Conservation (phyloP, 2,797 vertebrate species). For the Smutsia gigantea region DNA sequence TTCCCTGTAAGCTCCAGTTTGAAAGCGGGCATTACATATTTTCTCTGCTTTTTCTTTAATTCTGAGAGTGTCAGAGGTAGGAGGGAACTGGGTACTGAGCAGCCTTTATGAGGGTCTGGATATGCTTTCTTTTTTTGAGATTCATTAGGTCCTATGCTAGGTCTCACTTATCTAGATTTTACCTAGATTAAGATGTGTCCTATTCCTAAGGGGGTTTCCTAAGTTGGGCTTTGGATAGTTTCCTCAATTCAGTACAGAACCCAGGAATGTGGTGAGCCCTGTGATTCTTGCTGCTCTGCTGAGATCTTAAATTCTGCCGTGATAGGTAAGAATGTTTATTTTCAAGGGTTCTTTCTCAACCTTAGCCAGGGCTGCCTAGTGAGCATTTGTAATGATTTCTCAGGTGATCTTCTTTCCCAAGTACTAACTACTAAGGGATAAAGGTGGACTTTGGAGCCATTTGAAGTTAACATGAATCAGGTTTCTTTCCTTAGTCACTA, state of each 20-base stretch:
- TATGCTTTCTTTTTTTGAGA: neutral
- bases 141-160: neutral
- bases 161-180: neutral
- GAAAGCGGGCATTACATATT: neutral
- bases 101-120: neutral
- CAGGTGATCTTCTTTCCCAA: neutral
- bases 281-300: neutral
- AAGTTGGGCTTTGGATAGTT: neutral
- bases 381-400: neutral
- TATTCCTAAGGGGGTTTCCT: neutral
- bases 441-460: neutral
- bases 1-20: neutral
- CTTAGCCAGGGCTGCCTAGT: neutral
- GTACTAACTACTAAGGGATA: neutral
- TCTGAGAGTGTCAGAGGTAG: neutral
- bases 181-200: neutral
- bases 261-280: neutral
- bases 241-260: neutral
- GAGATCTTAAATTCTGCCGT: neutral
- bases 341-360: neutral
- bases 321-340: neutral
- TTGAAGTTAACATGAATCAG: neutral
- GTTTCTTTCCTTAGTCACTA: neutral
- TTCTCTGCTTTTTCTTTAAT: neutral
- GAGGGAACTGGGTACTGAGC: neutral